These are phyloP conservation scores for Sesamia nonagrioides DNA, from an alignment of 1,140 invertebrate genomes.

Conservation along the genomic window DNA sequence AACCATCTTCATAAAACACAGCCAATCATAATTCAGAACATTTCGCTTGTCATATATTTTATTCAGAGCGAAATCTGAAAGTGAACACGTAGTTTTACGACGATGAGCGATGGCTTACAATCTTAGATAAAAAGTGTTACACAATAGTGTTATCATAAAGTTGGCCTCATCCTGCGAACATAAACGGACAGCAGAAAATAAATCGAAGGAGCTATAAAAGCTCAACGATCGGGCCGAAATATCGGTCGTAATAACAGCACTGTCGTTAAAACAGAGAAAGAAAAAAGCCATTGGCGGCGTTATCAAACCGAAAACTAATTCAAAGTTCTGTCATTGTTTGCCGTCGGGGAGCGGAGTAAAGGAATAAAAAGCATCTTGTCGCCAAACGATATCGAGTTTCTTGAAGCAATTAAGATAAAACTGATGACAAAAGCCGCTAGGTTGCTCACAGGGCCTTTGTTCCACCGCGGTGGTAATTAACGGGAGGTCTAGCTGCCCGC, in stretches of 20 bases:
- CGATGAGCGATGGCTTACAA: conserved; percentile 38
- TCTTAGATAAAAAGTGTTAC: conserved; percentile 49
- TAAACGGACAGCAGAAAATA: conserved; percentile 58
- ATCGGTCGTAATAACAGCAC: conserved; percentile 65
- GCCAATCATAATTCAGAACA: conserved; percentile 27
- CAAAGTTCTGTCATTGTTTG: conserved; percentile 75
- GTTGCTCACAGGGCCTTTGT: conserved; percentile 66
- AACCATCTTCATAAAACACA: conserved; percentile 22
- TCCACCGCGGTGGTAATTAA: conserved; percentile 74
- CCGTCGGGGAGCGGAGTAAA: conserved; percentile 59
- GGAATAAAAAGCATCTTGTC: conserved; percentile 77
- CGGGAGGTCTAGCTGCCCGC: conserved; percentile 63
- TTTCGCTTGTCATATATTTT: conserved; percentile 33
- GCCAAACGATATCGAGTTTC: conserved; percentile 78
- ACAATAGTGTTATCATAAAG: conserved; percentile 50
- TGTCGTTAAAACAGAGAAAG: conserved; percentile 62
- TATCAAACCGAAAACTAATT: conserved; percentile 78
- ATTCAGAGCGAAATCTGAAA: conserved; percentile 33
- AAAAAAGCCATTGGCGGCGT: conserved; percentile 62
- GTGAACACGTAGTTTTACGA: conserved; percentile 41
- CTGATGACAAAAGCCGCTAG: conserved; percentile 68
- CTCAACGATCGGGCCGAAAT: conserved; percentile 60
- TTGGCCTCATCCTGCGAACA: conserved; percentile 44
- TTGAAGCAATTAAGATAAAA: conserved; percentile 82
- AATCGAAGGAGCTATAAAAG: conserved; percentile 61